These are phyloP conservation scores for Eristalinus aeneus DNA, from an alignment of 2,888 invertebrate species.

Conservation along the genomic window DNA sequence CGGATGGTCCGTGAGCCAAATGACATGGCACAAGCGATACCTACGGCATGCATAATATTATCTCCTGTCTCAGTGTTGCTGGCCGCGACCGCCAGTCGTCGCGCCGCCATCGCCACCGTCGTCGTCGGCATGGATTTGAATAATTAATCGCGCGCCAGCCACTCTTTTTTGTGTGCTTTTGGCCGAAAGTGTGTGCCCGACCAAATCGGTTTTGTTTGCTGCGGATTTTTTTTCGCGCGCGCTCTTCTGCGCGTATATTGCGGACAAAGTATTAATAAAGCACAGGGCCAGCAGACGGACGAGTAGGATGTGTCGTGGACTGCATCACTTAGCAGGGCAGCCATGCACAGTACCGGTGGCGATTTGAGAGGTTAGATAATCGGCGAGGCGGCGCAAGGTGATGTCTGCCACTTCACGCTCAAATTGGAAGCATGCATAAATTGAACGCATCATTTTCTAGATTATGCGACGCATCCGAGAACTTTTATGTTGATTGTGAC, in stretches of 20 bases:
- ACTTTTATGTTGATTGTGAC: neutral
- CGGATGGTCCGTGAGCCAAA: constrained; percentile 56
- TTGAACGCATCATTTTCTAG: neutral
- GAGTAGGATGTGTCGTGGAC: constrained; percentile 10
- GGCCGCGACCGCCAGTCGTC: neutral
- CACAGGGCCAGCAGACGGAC: constrained; percentile 32
- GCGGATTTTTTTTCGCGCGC: constrained; percentile 12
- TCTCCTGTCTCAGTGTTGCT: constrained; percentile 71
- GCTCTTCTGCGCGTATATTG: constrained; percentile 20
- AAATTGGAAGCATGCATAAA: neutral
- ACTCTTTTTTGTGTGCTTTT: constrained; percentile 29
- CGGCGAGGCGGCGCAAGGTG: neutral
- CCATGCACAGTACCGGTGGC: neutral
- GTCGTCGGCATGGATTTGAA: constrained; percentile 78
- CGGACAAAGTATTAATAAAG: neutral
- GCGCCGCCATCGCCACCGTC: neutral
- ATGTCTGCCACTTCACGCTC: neutral
- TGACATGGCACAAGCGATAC: constrained; percentile 61
- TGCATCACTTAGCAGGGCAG: constrained; percentile 36
- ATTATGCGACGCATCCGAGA: neutral
- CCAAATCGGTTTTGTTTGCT: neutral
- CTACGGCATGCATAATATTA: constrained; percentile 78
- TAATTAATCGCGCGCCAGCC: constrained; percentile 77
- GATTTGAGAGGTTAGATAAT: neutral
- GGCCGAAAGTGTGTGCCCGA: constrained; percentile 16